phyloP scores from a whole-genome alignment of 1,140 invertebrate species.

The Asbolus verrucosus region DNA sequence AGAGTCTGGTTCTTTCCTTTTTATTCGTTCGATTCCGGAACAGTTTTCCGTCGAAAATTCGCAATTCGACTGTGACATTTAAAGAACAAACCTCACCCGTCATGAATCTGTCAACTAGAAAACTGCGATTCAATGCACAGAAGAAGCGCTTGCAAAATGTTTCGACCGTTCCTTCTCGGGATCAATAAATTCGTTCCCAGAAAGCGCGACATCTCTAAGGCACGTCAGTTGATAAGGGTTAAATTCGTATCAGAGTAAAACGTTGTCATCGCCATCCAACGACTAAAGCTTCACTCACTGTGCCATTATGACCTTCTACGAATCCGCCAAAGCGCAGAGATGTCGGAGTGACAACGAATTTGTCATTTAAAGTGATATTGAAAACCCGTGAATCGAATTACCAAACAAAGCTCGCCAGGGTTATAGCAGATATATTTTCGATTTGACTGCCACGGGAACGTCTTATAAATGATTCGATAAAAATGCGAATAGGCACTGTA shows the following conservation, averaged over 20 bases:
- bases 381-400: constrained; percentile 43
- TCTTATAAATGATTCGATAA: constrained; percentile 21
- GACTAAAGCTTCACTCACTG: not conserved
- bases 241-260: constrained; percentile 66
- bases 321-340: too few relatives aligned
- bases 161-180: too few relatives aligned
- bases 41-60: too few relatives aligned
- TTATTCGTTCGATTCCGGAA: too few relatives aligned
- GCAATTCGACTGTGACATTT: too few relatives aligned
- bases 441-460: not conserved
- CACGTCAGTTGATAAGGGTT: constrained; percentile 67
- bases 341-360: constrained; percentile 40
- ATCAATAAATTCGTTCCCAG: constrained; percentile 56
- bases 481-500: constrained; percentile 14
- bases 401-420: constrained; percentile 16
- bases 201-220: constrained; percentile 57
- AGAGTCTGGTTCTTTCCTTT: too few relatives aligned
- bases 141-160: too few relatives aligned
- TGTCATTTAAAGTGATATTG: constrained; percentile 50
- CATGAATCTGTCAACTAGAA: not conserved
- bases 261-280: constrained; percentile 51
- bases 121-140: not conserved
- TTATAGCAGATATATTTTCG: constrained; percentile 11
- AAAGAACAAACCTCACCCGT: too few relatives aligned
- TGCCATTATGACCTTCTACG: constrained; percentile 31